Evolutionary conservation across 1,140 invertebrate genomes (phyloP).

Genomic region (Drosophila pachea): DNA sequence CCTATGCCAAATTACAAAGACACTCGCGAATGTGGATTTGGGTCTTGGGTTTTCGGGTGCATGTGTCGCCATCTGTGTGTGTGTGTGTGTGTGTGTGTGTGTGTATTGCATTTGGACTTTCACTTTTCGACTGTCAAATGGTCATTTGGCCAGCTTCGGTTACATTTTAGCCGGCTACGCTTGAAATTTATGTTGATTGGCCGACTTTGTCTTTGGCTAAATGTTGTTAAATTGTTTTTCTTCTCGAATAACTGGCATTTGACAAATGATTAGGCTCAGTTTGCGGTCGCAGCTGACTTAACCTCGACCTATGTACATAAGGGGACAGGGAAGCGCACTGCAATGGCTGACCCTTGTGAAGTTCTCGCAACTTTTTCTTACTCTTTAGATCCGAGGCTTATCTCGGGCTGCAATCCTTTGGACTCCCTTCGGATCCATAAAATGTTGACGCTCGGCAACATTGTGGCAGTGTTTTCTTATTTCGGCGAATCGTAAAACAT

Average conservation of each 20-base stretch:
- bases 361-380: too few species aligned
- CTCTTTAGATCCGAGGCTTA: background rate
- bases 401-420: background rate
- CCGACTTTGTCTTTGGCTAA: conserved; percentile 61
- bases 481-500: conserved; percentile 45
- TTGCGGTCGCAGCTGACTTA: conserved; percentile 23
- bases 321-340: background rate
- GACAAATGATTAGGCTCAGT: conserved; percentile 64
- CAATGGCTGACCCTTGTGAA: too few species aligned
- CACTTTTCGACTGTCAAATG: conserved; percentile 68
- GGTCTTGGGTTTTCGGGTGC: conserved; percentile 34
- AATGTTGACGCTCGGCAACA: conserved; percentile 10
- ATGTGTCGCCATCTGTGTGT: background rate
- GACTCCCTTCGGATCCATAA: background rate
- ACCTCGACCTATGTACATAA: conserved; percentile 27
- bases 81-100: background rate
- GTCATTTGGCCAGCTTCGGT: conserved; percentile 68
- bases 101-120: conserved; percentile 66
- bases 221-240: conserved; percentile 60
- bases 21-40: conserved; percentile 18
- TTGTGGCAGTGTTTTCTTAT: conserved; percentile 15
- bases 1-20: conserved; percentile 63
- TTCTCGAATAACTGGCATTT: conserved; percentile 65
- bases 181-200: conserved; percentile 76
- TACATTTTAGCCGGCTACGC: conserved; percentile 59